Conservation (phyloP, 2,888 invertebrate genomes). For the Hirtodrosophila trivittata region DNA sequence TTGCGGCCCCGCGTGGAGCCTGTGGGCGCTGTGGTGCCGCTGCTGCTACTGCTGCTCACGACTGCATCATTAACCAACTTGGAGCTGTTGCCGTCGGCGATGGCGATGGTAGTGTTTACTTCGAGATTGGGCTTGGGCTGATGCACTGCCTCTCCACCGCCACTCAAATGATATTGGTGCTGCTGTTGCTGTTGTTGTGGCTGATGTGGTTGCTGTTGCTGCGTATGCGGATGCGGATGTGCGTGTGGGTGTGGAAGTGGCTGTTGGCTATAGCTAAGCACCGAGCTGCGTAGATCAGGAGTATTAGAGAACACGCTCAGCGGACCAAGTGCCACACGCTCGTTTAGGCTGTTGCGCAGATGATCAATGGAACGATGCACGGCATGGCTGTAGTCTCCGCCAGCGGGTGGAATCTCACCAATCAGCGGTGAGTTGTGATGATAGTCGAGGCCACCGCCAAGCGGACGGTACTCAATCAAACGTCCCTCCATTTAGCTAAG, state of each 20-base stretch:
- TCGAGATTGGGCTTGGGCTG: constrained; percentile 67
- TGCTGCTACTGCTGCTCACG: constrained; percentile 63
- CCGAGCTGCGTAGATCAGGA: constrained; percentile 81
- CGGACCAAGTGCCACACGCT: constrained; percentile 86
- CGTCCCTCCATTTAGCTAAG: constrained; percentile 85
- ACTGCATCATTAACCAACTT: constrained; percentile 60
- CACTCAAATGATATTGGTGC: constrained; percentile 82
- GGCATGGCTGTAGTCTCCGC: constrained; percentile 87
- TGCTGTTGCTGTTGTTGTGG: constrained; percentile 59
- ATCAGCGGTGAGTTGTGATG: constrained; percentile 87
- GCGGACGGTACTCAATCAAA: constrained; percentile 86
- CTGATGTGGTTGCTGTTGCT: constrained; percentile 72
- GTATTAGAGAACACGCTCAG: constrained; percentile 83
- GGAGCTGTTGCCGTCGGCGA: constrained; percentile 43
- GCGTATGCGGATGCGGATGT: constrained; percentile 83
- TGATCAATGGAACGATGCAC: constrained; percentile 88
- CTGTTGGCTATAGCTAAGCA: constrained; percentile 82
- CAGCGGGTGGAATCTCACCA: constrained; percentile 86
- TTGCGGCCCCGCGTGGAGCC: constrained; percentile 78
- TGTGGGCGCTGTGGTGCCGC: constrained; percentile 51
- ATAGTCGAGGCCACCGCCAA: constrained; percentile 87
- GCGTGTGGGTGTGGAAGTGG: constrained; percentile 83
- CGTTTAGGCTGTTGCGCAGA: constrained; percentile 86
- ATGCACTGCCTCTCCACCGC: constrained; percentile 78
- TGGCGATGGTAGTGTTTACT: constrained; percentile 35